phyloP scores from a whole-genome alignment of 2,113 vertebrate species.

The Rhynchomys soricoides region DNA sequence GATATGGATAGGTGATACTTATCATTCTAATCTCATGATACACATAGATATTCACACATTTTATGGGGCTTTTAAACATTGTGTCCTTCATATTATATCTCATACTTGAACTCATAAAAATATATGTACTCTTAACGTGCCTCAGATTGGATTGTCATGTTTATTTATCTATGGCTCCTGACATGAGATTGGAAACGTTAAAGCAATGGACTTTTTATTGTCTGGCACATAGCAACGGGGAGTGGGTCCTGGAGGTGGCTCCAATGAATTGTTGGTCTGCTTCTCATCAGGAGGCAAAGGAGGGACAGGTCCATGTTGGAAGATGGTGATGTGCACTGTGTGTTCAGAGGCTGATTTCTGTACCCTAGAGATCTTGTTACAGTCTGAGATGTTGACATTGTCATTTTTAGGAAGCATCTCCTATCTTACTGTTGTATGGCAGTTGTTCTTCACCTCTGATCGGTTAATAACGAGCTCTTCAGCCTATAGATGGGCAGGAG shows the following conservation, averaged over 20 bases:
- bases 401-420: too few species aligned
- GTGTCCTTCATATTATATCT: not conserved
- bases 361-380: too few species aligned
- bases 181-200: not conserved
- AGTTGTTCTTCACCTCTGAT: too few species aligned
- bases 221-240: not conserved
- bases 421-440: too few species aligned
- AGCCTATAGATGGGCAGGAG: too few species aligned
- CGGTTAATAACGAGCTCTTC: too few species aligned
- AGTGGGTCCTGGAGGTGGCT: not conserved
- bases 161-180: not conserved
- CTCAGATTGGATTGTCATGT: not conserved
- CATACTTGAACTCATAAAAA: not conserved
- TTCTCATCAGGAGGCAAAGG: not conserved
- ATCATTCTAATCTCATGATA: not conserved
- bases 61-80: not conserved
- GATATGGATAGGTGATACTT: not conserved
- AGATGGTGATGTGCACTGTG: too few species aligned
- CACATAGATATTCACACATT: not conserved
- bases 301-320: not conserved
- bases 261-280: not conserved
- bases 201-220: not conserved
- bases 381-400: too few species aligned
- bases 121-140: not conserved
- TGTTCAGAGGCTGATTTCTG: too few species aligned